Evolutionary conservation across 2,113 vertebrate species (phyloP), one percentile per base, ranked within the genome.

Genomic region (Dolichotis patagonum): DNA sequence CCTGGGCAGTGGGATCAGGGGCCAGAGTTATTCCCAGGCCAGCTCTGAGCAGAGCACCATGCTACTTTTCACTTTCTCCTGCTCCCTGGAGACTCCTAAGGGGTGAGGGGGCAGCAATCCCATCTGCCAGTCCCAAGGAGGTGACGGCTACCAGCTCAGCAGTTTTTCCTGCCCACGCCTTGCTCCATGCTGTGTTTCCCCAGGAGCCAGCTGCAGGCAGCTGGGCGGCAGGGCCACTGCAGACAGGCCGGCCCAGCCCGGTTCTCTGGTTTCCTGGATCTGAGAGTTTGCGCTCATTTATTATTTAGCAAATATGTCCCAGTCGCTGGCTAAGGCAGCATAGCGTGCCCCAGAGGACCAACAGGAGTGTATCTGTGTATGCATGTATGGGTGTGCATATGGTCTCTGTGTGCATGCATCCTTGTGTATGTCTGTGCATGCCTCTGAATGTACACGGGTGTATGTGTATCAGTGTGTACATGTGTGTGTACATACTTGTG

Each of bases 301-400:
- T 97, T 97, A 98, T 97, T 97, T 97, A 98, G 81, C 81, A 93
- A 87, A 85, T 85, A 84, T 14, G 89, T 95, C 96, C 95, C 83
- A 63, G 90, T 91, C 92, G 85, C 86, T 83, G 88, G 87, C 96
- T 88, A 19, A 93, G 80, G 69, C 24, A 71, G 85, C 28, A 49
- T 88, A 71, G 91, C 90, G 96, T 46, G 41, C 62, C 89, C 77
- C 43, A 43, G 93, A 26, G 83, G 77, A 69, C 0, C 5, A 71
- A 38, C 5, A 0, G 13, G 54, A 56, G 71, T 38, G 49, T 0
- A 24, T 19, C 52, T 13, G 1, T 35, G 52, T 56, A n/a, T 83
- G 75, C 19, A 49, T 26, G 32, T 32, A 38, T 63, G 30, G 38
- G 4, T 60, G n/a, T 52, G 28, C 19, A 56, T 49, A 41, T n/a